Evolutionary conservation across 2,797 vertebrate genomes (phyloP).

Genomic region (Platalea minor): DNA sequence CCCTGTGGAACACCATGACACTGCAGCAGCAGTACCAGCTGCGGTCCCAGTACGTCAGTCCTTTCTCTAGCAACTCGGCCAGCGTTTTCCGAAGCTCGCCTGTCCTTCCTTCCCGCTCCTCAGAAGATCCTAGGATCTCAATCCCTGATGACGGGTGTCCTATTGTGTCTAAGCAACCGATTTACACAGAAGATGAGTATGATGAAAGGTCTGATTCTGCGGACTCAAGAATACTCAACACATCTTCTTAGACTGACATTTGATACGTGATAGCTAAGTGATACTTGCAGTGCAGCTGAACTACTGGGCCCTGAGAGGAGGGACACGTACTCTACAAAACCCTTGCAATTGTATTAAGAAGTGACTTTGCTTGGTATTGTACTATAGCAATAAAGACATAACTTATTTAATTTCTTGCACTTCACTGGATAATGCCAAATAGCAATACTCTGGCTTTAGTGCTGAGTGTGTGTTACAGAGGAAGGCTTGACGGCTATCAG

Average conservation of each 20-base stretch:
- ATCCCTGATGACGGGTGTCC: constrained; percentile 86
- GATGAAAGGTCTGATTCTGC: constrained; percentile 94
- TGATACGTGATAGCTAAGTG: neutral
- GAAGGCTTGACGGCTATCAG: constrained; percentile 33
- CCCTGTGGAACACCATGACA: constrained; percentile 97
- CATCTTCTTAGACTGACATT: constrained; percentile 79
- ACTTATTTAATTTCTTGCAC: constrained; percentile 81
- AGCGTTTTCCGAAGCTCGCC: constrained; percentile 87
- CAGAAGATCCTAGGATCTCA: constrained; percentile 87
- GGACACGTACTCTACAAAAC: neutral
- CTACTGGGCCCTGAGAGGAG: constrained; percentile 4
- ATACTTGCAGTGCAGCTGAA: constrained; percentile 48
- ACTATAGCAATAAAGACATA: constrained; percentile 76
- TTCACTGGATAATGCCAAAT: constrained; percentile 81
- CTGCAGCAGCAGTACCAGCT: constrained; percentile 98
- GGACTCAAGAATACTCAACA: constrained; percentile 92
- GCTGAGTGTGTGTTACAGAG: constrained; percentile 70
- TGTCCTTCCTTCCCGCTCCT: constrained; percentile 80
- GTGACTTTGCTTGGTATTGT: constrained; percentile 70
- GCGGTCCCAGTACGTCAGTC: constrained; percentile 91
- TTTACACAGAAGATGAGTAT: constrained; percentile 94
- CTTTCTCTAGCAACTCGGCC: constrained; percentile 82
- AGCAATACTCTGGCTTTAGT: constrained; percentile 76
- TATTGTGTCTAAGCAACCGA: constrained; percentile 85
- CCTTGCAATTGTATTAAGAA: constrained; percentile 56